phyloP scores from a whole-genome alignment of 2,797 vertebrate genomes.

The Halcyon leucocephala region DNA sequence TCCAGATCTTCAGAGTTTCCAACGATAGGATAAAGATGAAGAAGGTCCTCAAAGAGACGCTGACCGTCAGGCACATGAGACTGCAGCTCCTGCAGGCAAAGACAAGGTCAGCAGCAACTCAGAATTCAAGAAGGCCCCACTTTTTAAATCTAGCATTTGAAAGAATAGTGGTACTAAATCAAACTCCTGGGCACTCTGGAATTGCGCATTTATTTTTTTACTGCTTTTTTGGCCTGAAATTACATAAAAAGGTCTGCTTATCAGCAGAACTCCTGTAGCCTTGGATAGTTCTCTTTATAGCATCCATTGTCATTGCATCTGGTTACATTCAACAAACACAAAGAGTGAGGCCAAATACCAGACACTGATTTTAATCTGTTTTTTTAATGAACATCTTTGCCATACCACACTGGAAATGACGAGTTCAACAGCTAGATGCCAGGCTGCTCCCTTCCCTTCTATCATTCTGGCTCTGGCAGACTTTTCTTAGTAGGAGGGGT shows the following conservation, averaged over 20 bases:
- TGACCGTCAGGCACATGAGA: slow-evolving; percentile 82
- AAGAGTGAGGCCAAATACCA: neutral
- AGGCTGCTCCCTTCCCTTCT: neutral
- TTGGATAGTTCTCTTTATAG: neutral
- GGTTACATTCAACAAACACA: neutral
- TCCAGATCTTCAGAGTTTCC: slow-evolving; percentile 76
- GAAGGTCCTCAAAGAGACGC: slow-evolving; percentile 80
- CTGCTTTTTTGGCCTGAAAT: neutral
- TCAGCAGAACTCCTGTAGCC: neutral
- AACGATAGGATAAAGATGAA: slow-evolving; percentile 52
- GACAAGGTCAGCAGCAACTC: neutral
- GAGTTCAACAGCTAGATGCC: neutral
- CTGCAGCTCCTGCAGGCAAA: slow-evolving; percentile 80
- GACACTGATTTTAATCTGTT: neutral
- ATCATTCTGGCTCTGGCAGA: neutral
- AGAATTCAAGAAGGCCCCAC: neutral
- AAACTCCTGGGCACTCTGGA: neutral
- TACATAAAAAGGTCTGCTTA: neutral
- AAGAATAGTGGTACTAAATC: neutral
- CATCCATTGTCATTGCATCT: neutral
- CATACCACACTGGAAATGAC: neutral
- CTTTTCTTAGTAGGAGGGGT: neutral
- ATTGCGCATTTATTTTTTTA: neutral
- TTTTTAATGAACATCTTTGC: neutral
- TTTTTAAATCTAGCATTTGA: neutral